phyloP scores from a whole-genome alignment of 2,888 invertebrate species.

The Macropis europaea region DNA sequence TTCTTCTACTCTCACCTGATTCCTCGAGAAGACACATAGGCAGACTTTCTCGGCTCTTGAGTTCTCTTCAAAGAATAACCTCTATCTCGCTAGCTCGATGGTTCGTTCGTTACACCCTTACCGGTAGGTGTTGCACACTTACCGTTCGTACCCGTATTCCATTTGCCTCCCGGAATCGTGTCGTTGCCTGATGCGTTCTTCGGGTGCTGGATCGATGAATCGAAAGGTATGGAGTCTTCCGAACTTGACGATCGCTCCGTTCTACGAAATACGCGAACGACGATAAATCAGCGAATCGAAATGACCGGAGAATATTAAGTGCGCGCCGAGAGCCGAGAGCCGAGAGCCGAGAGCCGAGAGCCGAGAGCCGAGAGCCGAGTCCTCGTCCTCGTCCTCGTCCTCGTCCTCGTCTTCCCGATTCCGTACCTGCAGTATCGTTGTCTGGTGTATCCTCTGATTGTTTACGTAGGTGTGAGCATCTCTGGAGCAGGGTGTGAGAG shows the following conservation, averaged over 20 bases:
- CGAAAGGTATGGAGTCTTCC: constrained; percentile 93
- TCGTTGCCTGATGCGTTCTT: constrained; percentile 88
- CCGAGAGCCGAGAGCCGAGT: too few species aligned
- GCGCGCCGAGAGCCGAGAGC: too few species aligned
- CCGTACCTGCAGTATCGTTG: constrained; percentile 92
- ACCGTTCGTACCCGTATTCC: constrained; percentile 92
- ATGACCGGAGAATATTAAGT: too few species aligned
- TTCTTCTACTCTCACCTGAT: constrained; percentile 12
- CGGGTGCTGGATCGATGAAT: constrained; percentile 91
- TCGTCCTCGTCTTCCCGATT: too few species aligned
- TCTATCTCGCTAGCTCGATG: background rate
- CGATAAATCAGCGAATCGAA: too few species aligned
- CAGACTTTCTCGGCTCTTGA: background rate
- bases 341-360: too few species aligned
- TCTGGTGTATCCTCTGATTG: constrained; percentile 94
- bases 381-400: too few species aligned
- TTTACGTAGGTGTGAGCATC: constrained; percentile 98
- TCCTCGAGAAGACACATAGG: background rate
- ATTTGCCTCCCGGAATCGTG: constrained; percentile 87
- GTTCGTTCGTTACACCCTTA: too few species aligned
- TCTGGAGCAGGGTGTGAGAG: constrained; percentile 95
- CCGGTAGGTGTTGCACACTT: constrained; percentile 54
- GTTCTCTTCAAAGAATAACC: background rate
- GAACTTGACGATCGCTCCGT: constrained; percentile 92
- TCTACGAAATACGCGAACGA: constrained; percentile 78